Conservation (phyloP, 2,113 vertebrate genomes). For the Boulengeromyrus knoepffleri region DNA sequence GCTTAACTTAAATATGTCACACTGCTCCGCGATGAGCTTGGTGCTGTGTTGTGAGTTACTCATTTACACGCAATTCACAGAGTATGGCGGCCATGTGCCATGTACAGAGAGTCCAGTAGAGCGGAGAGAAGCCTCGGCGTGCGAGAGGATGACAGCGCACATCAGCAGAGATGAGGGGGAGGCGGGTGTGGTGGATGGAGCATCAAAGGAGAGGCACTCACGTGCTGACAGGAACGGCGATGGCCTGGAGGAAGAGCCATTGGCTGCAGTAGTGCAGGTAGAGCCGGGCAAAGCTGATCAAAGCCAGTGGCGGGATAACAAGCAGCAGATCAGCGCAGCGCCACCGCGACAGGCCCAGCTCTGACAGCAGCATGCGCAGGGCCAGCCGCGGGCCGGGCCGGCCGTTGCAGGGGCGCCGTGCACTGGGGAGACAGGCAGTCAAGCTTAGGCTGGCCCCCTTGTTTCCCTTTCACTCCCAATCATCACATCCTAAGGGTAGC, state of each 20-base stretch:
- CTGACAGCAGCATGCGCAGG: constrained; percentile 51
- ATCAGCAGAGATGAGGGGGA: background rate
- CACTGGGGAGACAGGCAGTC: constrained; percentile 48
- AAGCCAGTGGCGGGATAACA: constrained; percentile 59
- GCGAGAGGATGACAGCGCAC: background rate
- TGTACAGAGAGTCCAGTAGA: background rate
- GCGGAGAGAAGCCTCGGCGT: background rate
- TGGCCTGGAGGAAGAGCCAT: constrained; percentile 80
- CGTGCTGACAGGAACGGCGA: constrained; percentile 81
- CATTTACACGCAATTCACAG: background rate
- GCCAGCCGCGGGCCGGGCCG: constrained; percentile 46
- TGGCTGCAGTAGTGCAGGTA: constrained; percentile 90
- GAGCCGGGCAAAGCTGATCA: constrained; percentile 83
- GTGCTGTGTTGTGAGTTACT: background rate
- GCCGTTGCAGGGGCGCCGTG: constrained; percentile 7
- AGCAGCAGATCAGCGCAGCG: constrained; percentile 63
- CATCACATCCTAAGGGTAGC: constrained; percentile 30
- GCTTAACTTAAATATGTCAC: background rate
- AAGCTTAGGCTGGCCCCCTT: constrained; percentile 44
- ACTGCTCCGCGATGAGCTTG: background rate
- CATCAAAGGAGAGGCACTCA: constrained; percentile 69
- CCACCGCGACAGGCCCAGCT: constrained; percentile 64
- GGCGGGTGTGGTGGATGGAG: constrained; percentile 13
- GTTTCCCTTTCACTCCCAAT: constrained; percentile 59
- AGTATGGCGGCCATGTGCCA: background rate